A percentile compares a stretch with the other conserved stretches of the same genome.
These are phyloP conservation scores for Elmis aenea DNA, from an alignment of 2,888 invertebrate species.

Conservation along the genomic window DNA sequence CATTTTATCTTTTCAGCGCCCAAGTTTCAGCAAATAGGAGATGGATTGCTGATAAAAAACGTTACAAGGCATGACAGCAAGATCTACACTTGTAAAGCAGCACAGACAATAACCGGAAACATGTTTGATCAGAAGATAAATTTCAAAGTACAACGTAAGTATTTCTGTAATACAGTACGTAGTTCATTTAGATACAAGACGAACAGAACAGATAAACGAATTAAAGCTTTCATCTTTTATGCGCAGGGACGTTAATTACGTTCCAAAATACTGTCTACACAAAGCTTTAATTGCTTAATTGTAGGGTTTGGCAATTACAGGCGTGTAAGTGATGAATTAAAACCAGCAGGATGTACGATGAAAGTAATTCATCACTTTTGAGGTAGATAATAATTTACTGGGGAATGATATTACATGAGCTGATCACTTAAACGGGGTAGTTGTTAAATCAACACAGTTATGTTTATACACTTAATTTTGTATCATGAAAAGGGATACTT, in stretches of 20 bases:
- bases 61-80: slow-evolving; percentile 53
- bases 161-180: slow-evolving; percentile 16
- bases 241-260: slow-evolving; percentile 25
- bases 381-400: too few species aligned
- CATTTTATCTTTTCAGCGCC: slow-evolving; percentile 33
- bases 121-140: slow-evolving; percentile 52
- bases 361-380: slow-evolving; percentile 17
- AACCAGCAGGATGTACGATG: slow-evolving; percentile 18
- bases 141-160: slow-evolving; percentile 59
- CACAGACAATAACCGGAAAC: slow-evolving; percentile 51
- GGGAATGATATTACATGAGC: too few species aligned
- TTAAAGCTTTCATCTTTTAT: slow-evolving; percentile 22
- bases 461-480: too few species aligned
- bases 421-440: too few species aligned
- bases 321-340: slow-evolving; percentile 25
- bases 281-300: slow-evolving; percentile 27
- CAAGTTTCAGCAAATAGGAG: slow-evolving; percentile 50
- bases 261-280: slow-evolving; percentile 22
- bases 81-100: slow-evolving; percentile 55
- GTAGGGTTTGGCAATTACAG: slow-evolving; percentile 25
- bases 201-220: slow-evolving; percentile 19
- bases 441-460: too few species aligned
- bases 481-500: too few species aligned
- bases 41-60: slow-evolving; percentile 54
- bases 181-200: slow-evolving; percentile 16